Base-by-base conservation (phyloP, 2,888 invertebrate species). In the Rugalucina vietnamica region DNA sequence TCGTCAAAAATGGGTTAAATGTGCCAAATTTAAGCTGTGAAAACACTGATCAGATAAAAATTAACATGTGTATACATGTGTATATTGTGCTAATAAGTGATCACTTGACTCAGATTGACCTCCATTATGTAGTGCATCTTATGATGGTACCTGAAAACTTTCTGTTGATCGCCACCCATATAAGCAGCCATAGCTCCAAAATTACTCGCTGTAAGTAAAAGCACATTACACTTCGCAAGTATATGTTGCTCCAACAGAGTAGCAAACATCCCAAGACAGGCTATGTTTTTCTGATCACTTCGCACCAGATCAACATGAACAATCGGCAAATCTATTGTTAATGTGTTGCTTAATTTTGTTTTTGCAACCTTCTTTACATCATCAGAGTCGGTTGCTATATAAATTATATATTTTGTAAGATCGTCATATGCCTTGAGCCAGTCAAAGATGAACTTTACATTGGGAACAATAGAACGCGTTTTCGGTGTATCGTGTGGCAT, bases 351-450 rank as follows among this genome's bases (percentile, higher is more conserved):
- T 1, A 79, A 50, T 18, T 32, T n/a, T 0, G 0, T 2, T 34
- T 18, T 8, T 29, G 77, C 72, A 0, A 71, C 3, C 12, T 34
- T 34, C 49, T 60, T 50, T 1, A 85, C 50, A 8, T 57, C 18
- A 10, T 82, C 82, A 0, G 85, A 79, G 65, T 85, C 85, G 12
- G 70, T 82, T 27, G 85, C 82, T 18, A 85, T 32, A 65, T 77
- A 85, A 18, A 80, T 39, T 3, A n/a, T 36, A 50, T 60, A 74
- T 49, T 76, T 77, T 3, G 5, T 37, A 14, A 0, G 2, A 18
- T 82, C 54, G 14, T 54, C 18, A 65, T 32, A 85, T 10, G 8
- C n/a, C 21, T 54, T 29, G 24, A 85, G 34, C 36, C 79, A 82
- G 1, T 32, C 8, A 0, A 74, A 32, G 0, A 85, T 54, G 10